These are phyloP conservation scores for Cryptotermes secundus DNA, from an alignment of 1,140 invertebrate genomes.

Conservation along the genomic window DNA sequence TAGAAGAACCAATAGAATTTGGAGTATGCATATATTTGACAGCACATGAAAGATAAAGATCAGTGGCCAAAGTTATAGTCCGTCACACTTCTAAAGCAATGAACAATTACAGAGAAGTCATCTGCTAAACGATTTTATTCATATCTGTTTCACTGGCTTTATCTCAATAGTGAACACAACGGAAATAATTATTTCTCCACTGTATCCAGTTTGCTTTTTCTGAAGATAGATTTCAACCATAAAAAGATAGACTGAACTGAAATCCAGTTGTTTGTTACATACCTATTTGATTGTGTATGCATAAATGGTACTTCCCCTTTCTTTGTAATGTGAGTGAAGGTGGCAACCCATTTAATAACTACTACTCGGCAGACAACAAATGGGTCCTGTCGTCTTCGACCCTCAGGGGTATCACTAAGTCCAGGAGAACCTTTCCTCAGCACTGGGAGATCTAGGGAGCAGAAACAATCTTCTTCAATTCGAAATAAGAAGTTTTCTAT, in stretches of 20 bases:
- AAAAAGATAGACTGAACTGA: constrained; percentile 48
- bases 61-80: too few relatives aligned
- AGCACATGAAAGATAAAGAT: too few relatives aligned
- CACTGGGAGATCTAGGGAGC: constrained; percentile 43
- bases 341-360: constrained; percentile 86
- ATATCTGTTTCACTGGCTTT: too few relatives aligned
- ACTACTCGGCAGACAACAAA: constrained; percentile 75
- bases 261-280: constrained; percentile 43
- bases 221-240: neutral
- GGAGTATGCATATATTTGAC: too few relatives aligned
- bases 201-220: too few relatives aligned
- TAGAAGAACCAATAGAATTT: too few relatives aligned
- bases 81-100: too few relatives aligned
- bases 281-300: constrained; percentile 25
- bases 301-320: constrained; percentile 48
- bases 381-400: constrained; percentile 43
- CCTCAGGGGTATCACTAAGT: constrained; percentile 15
- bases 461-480: neutral
- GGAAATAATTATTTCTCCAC: too few relatives aligned
- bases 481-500: neutral
- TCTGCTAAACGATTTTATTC: too few relatives aligned
- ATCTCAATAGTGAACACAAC: too few relatives aligned
- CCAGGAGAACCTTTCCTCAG: constrained; percentile 36
- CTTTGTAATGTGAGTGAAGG: constrained; percentile 74
- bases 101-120: too few relatives aligned